Evolutionary conservation across 2,888 invertebrate genomes (phyloP), one percentile per base, ranked within the genome.

Genomic region (Leucophenga montana): DNA sequence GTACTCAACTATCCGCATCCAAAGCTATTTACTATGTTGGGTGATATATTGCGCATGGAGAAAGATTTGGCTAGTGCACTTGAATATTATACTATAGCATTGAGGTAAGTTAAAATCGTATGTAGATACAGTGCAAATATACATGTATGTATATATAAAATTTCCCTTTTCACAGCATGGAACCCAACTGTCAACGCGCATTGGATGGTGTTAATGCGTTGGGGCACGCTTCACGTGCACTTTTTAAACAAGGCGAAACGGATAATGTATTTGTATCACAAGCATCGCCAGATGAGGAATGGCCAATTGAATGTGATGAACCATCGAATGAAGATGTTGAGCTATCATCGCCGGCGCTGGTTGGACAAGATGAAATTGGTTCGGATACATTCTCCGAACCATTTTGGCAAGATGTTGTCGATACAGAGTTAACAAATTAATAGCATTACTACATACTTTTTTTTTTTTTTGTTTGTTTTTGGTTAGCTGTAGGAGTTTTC

Each of bases 381-480:
- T 90, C 90, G 54, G 92, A 92, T 83, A 76, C 83, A 3, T 84
- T 85, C 66, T 90, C 91, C 0, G 92, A 91, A 80, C 90, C 90
- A 22, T 90, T 91, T 54, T 92, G 92, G 92, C 91, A 91, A n/a
- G 91, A 91, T 79, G 90, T 91, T 79, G 90, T 91, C 85, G 91
- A 91, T 80, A 89, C 91, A n/a, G 91, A 91, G 76, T 88, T 91
- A 33, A 50, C 50, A 14, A 50, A 50, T 16, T 50, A 50, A n/a
- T n/a, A n/a, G n/a, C n/a, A n/a, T n/a, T 3, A 33, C 33, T 33
- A 33, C 33, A 33, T 33, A 33, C 4, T 5, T 33, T 33, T 8
- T 8, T 33, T n/a, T n/a, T n/a, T n/a, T n/a, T n/a, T n/a, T n/a
- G n/a, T n/a, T n/a, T n/a, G n/a, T 3, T 8, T 33, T 5, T 33